Base-by-base conservation (phyloP, 2,888 invertebrate genomes). In the Euplexia lucipara region DNA sequence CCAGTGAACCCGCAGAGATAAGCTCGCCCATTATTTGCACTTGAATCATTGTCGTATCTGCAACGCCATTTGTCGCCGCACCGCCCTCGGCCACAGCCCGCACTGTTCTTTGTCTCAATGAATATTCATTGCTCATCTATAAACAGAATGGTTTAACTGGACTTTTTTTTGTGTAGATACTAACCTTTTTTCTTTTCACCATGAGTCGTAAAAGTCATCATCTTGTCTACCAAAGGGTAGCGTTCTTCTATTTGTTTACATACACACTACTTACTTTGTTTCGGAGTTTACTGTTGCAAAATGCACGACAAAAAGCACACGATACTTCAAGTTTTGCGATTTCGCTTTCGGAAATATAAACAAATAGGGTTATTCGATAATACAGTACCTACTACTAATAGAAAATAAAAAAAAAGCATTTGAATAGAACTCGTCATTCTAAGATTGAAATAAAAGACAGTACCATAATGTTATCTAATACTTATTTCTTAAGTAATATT, bases 11-110 rank as follows among this genome's bases (percentile, higher is more conserved):
- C 64, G 44, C 56, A 47, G 42, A 83, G 86, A 88, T 89, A 90
- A 87, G 87, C 84, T 62, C 69, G 74, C 70, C 83, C 86, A 88
- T 91, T 91, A 91, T 90, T 88, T 90, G 89, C 88, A 86, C 87
- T 90, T 87, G 87, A 87, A 88, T 88, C 88, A 88, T 87, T 86
- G 84, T 78, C 83, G 80, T 85, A 87, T 87, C 85, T 86, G 76
- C 79, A 78, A 63, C 78, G 86, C 88, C 88, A 89, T 90, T 88
- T 87, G 86, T 88, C 86, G 75, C 69, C 71, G 67, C 79, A 70
- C 68, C 69, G 77, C 72, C 74, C 67, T 63, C 63, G 68, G 68
- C 56, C 53, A 53, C 67, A 66, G 48, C 72, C 72, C 75, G 52
- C 59, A 70, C 77, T 75, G 79, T 82, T 85, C 85, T 86, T 86